A percentile compares a stretch with the other conserved stretches of the same genome.
Conservation (phyloP, 37 sponge, comb jelly and placozoan genomes). For the Agelas oroides region DNA sequence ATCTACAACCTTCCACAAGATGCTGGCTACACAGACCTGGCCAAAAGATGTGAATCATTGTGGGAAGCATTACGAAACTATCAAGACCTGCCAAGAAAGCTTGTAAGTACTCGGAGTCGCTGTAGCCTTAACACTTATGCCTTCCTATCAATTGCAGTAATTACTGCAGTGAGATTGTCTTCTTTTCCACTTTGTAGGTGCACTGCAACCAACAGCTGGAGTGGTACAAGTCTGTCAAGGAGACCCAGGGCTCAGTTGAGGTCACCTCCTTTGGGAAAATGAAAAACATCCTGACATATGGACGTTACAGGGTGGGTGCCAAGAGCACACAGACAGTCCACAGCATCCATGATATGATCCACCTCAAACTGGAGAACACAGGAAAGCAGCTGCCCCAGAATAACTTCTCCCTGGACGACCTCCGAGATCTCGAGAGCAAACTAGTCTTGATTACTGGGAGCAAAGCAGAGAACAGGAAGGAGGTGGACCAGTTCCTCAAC, state of each 20-base stretch:
- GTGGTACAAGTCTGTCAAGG: conserved; percentile 78
- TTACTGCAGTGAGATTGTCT: too few relatives aligned
- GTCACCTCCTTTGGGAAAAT: conserved; percentile 69
- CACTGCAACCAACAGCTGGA: conserved; percentile 52
- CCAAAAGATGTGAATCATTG: conserved; percentile 10
- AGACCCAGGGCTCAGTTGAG: conserved; percentile 74
- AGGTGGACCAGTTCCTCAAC: conserved; percentile 52
- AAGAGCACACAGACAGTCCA: neutral
- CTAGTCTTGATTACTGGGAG: conserved; percentile 70
- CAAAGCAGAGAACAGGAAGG: conserved; percentile 46
- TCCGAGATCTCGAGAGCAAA: conserved; percentile 75
- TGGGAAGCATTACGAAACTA: conserved; percentile 32
- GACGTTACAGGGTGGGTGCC: conserved; percentile 51
- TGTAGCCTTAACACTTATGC: too few relatives aligned
- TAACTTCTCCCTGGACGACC: conserved; percentile 60
- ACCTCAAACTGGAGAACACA: conserved; percentile 9
- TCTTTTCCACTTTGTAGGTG: too few relatives aligned
- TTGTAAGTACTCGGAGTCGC: conserved; percentile 42
- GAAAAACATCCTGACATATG: conserved; percentile 66
- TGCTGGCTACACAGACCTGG: conserved; percentile 22
- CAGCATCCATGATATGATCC: conserved; percentile 28
- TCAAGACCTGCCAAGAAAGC: conserved; percentile 15
- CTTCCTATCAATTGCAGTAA: too few relatives aligned
- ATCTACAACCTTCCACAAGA: conserved; percentile 21
- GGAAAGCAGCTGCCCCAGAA: conserved; percentile 21